Evolutionary conservation across 2,888 invertebrate genomes (phyloP).

Genomic region (Temnothorax ravouxi): DNA sequence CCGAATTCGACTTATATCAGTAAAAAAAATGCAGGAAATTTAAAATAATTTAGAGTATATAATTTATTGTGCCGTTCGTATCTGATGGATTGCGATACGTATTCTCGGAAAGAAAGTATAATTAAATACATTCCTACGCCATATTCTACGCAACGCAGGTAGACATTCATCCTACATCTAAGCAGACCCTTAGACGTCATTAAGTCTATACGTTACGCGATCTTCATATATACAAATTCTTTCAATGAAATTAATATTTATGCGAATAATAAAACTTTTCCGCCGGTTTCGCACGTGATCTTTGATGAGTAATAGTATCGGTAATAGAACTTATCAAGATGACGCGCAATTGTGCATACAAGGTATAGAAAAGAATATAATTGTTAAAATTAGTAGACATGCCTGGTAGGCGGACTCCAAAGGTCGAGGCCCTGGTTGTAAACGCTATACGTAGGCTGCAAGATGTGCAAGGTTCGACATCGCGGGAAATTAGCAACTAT

Average conservation of each 20-base stretch:
- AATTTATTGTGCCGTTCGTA: neutral
- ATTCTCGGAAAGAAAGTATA: constrained; percentile 10
- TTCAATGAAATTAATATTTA: neutral
- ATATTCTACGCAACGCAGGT: constrained; percentile 18
- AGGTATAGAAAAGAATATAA: neutral
- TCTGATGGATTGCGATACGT: constrained; percentile 24
- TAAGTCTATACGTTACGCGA: neutral
- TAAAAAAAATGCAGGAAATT: neutral
- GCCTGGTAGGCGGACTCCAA: constrained; percentile 72
- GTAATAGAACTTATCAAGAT: neutral
- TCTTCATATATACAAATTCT: neutral
- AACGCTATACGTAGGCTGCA: constrained; percentile 82
- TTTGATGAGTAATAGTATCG: neutral
- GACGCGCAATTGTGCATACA: neutral
- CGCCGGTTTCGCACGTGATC: neutral
- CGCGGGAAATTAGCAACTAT: constrained; percentile 82
- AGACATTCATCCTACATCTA: neutral
- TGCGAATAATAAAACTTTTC: neutral
- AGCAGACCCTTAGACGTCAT: neutral
- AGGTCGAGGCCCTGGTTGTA: constrained; percentile 82
- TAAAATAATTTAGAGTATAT: neutral
- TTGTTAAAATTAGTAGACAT: constrained; percentile 51
- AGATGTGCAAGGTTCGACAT: constrained; percentile 81
- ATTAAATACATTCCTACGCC: constrained; percentile 8
- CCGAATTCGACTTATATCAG: neutral